A percentile compares a stretch with the other conserved stretches of the same genome.
Evolutionary conservation across 2,113 vertebrate genomes (phyloP).

Genomic region (Sisor rabdophorus): DNA sequence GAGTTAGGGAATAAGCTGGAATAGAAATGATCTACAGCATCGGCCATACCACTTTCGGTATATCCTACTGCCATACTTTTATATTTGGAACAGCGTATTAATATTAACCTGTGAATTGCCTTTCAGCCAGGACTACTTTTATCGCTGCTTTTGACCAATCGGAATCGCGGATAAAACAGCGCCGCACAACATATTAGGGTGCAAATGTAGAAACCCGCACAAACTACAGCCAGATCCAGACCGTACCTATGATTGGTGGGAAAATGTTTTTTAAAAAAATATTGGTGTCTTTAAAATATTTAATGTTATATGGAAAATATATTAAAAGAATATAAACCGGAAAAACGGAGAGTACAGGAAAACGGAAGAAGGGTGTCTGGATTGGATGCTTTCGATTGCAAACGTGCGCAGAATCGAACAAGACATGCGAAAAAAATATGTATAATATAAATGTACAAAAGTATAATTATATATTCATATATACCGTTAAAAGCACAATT

Average conservation of each 20-base stretch:
- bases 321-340: background rate
- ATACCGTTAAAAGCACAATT: background rate
- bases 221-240: background rate
- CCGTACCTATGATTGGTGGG: background rate
- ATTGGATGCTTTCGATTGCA: background rate
- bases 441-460: no score
- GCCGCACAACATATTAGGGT: background rate
- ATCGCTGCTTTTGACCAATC: background rate
- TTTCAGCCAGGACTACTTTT: background rate
- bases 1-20: no score
- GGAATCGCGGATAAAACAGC: background rate
- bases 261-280: background rate
- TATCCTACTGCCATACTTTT: no score
- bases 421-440: background rate
- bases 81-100: background rate
- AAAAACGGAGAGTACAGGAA: background rate
- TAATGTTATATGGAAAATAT: no score
- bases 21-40: background rate
- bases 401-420: background rate
- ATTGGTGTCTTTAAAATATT: background rate
- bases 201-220: background rate
- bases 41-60: background rate
- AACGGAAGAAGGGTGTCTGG: background rate
- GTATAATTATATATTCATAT: no score
- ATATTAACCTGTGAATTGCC: background rate